phyloP scores from a whole-genome alignment of 2,888 invertebrate genomes.

The Zygothrica quintamaculata region DNA sequence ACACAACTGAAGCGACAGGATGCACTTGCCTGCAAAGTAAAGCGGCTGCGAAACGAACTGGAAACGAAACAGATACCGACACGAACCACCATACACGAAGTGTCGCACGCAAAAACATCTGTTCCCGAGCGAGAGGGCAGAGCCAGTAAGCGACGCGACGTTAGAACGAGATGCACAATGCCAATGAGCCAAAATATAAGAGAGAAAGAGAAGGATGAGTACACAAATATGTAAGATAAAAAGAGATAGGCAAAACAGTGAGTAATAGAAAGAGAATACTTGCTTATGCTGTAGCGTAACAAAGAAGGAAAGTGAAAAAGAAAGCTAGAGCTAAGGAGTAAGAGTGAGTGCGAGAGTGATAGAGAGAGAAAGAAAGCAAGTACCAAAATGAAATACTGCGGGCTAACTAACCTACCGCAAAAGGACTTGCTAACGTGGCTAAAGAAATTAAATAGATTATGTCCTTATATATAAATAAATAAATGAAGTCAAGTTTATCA shows the following conservation, averaged over 20 bases:
- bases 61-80: slow-evolving; percentile 58
- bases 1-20: slow-evolving; percentile 76
- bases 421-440: slow-evolving; percentile 32
- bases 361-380: slow-evolving; percentile 1
- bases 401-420: slow-evolving; percentile 76
- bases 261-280: slow-evolving; percentile 5
- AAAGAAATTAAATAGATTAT: slow-evolving; percentile 55
- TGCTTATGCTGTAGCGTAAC: too few relatives aligned
- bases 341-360: neutral
- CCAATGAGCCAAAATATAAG: neutral
- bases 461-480: slow-evolving; percentile 34
- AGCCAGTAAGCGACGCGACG: neutral
- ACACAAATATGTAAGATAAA: neutral
- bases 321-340: too few relatives aligned
- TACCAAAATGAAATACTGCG: slow-evolving; percentile 22
- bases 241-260: slow-evolving; percentile 1
- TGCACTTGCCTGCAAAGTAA: slow-evolving; percentile 53
- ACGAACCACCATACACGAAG: slow-evolving; percentile 45
- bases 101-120: slow-evolving; percentile 47
- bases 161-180: neutral
- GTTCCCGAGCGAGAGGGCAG: slow-evolving; percentile 44
- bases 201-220: neutral
- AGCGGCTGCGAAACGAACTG: slow-evolving; percentile 59
- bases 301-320: too few relatives aligned
- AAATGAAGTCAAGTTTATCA: slow-evolving; percentile 37